Conservation (phyloP, 2,113 vertebrate species). For the Aramus guarauna region DNA sequence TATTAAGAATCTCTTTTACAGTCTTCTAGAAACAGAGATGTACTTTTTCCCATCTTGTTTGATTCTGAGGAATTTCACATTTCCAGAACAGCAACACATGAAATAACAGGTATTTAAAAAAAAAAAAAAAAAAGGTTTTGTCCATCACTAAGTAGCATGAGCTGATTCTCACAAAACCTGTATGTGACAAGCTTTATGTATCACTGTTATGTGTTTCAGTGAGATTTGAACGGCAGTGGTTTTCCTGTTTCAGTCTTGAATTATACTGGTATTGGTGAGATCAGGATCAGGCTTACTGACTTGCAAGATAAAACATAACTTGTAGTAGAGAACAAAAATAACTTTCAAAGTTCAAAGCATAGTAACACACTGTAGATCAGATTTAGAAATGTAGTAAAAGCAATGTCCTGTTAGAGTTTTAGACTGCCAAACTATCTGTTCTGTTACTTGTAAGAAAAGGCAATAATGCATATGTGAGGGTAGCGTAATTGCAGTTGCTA, state of each 20-base stretch:
- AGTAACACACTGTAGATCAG: background rate
- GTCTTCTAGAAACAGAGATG: background rate
- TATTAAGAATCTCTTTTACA: background rate
- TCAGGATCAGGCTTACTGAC: background rate
- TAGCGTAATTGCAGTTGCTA: background rate
- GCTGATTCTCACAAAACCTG: background rate
- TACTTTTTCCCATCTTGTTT: background rate
- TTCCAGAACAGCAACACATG: background rate
- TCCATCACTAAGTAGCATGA: background rate
- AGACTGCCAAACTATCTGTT: background rate
- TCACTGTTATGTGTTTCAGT: background rate
- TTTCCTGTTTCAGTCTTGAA: background rate
- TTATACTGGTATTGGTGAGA: background rate
- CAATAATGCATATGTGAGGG: background rate
- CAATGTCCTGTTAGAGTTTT: background rate
- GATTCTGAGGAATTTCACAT: background rate
- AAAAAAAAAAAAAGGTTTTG: background rate
- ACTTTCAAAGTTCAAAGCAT: background rate
- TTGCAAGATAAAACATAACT: background rate
- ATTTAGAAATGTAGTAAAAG: background rate
- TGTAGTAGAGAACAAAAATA: background rate
- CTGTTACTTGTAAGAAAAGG: background rate
- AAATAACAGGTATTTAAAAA: background rate
- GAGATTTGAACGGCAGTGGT: background rate
- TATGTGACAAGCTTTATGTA: background rate